Evolutionary conservation across 1,140 invertebrate genomes (phyloP).

Genomic region (Archivesica marissinica): DNA sequence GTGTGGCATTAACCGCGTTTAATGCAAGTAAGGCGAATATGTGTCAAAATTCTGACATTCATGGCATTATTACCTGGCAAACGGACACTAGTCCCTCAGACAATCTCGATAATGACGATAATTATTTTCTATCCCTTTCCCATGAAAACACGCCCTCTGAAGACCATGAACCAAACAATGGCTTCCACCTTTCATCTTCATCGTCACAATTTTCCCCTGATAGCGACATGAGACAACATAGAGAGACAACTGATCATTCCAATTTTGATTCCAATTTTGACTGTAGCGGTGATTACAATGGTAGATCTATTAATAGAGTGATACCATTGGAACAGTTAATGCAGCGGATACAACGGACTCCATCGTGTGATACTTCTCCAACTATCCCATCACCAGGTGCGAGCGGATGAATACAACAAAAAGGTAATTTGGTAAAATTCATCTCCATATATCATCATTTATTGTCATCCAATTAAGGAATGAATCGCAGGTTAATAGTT

Average conservation of each 20-base stretch:
- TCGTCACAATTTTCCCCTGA: slow-evolving; percentile 24
- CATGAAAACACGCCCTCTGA: slow-evolving; percentile 73
- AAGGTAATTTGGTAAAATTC: too few relatives aligned
- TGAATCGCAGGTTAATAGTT: too few relatives aligned
- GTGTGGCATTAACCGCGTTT: slow-evolving; percentile 65
- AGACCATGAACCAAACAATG: slow-evolving; percentile 32
- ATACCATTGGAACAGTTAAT: slow-evolving; percentile 49
- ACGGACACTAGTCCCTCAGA: slow-evolving; percentile 78
- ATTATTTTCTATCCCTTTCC: slow-evolving; percentile 71
- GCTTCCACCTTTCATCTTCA: slow-evolving; percentile 5
- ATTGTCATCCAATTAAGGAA: too few relatives aligned
- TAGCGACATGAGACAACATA: not conserved
- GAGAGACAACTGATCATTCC: slow-evolving; percentile 16
- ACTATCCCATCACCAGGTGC: slow-evolving; percentile 48
- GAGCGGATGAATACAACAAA: slow-evolving; percentile 46
- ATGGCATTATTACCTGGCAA: slow-evolving; percentile 66
- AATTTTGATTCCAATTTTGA: slow-evolving; percentile 23
- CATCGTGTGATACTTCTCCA: slow-evolving; percentile 32
- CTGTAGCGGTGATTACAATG: slow-evolving; percentile 24
- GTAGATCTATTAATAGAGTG: slow-evolving; percentile 22
- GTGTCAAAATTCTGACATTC: slow-evolving; percentile 62
- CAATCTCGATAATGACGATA: slow-evolving; percentile 76
- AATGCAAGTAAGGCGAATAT: slow-evolving; percentile 66
- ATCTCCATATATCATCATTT: too few relatives aligned
- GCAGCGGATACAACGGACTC: slow-evolving; percentile 41